phyloP scores from a whole-genome alignment of 2,888 invertebrate species.

The Pristionchus arcanus region DNA sequence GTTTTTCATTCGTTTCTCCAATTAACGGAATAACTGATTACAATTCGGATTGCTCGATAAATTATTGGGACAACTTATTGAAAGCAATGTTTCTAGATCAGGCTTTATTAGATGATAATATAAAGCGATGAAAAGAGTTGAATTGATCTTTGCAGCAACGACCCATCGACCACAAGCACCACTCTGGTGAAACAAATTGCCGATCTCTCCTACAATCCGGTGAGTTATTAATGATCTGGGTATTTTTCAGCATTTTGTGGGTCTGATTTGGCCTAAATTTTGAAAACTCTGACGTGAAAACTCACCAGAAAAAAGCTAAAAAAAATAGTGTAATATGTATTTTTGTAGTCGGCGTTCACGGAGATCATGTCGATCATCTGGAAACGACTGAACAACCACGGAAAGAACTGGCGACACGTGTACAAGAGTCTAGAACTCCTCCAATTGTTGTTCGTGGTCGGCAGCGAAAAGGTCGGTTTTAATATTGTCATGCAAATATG shows the following conservation, averaged over 20 bases:
- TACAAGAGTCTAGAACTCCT: conserved; percentile 96
- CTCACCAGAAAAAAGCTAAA: not conserved
- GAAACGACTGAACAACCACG: conserved; percentile 99
- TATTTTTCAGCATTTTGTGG: not conserved
- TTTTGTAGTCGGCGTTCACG: conserved; percentile 88
- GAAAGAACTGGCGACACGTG: conserved; percentile 99
- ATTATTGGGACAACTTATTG: too few relatives aligned
- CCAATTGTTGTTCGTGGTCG: conserved; percentile 99
- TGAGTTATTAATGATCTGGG: too few relatives aligned
- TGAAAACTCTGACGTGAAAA: not conserved
- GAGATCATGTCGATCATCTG: conserved; percentile 99
- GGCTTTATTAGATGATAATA: too few relatives aligned
- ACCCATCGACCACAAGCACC: conserved; percentile 98
- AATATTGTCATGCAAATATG: too few relatives aligned
- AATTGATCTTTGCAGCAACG: conserved; percentile 85
- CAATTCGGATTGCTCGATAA: too few relatives aligned
- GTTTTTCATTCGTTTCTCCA: too few relatives aligned
- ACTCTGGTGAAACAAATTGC: conserved; percentile 97
- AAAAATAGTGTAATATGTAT: not conserved
- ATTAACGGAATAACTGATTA: too few relatives aligned
- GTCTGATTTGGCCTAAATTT: not conserved
- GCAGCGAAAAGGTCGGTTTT: conserved; percentile 88
- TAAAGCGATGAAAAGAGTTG: not conserved
- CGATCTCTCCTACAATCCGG: conserved; percentile 98
- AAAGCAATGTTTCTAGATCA: too few relatives aligned